Conservation (phyloP, 2,888 invertebrate genomes). For the Marronus borbonicus region DNA sequence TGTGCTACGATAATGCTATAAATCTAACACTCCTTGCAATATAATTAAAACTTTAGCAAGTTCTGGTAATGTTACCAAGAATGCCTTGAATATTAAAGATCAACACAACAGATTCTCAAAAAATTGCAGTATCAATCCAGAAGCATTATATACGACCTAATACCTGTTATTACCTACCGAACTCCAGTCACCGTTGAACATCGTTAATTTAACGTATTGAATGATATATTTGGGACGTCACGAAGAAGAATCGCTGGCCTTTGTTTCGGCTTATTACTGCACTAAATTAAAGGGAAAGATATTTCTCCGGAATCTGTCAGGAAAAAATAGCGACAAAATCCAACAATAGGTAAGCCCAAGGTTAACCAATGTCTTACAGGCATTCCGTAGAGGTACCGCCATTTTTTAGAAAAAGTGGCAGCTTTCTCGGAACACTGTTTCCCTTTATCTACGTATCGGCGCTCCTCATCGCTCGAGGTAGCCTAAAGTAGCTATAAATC, state of each 20-base stretch:
- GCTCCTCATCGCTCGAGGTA: constrained; percentile 58
- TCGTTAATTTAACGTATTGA: constrained; percentile 8
- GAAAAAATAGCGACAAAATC: constrained; percentile 51
- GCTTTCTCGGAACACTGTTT: constrained; percentile 60
- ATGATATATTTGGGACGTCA: constrained; percentile 34
- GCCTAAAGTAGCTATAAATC: constrained; percentile 64
- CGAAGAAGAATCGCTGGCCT: constrained; percentile 35
- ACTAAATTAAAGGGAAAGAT: constrained; percentile 37
- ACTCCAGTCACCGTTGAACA: too few relatives aligned
- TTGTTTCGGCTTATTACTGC: constrained; percentile 41
- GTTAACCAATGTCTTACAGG: constrained; percentile 53
- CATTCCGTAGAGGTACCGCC: constrained; percentile 61
- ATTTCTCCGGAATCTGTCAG: constrained; percentile 38
- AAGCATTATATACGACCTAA: background rate
- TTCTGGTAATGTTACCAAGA: too few relatives aligned
- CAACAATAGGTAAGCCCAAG: constrained; percentile 53
- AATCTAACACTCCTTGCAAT: too few relatives aligned
- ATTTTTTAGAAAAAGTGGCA: constrained; percentile 63
- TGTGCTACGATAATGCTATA: too few relatives aligned
- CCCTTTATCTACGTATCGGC: constrained; percentile 26
- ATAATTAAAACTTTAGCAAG: too few relatives aligned
- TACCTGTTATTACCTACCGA: background rate
- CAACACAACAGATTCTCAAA: too few relatives aligned
- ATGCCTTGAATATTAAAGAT: too few relatives aligned
- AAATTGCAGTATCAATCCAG: background rate